Evolutionary conservation across 1,140 invertebrate species (phyloP).

Genomic region (Latrodectus geometricus): DNA sequence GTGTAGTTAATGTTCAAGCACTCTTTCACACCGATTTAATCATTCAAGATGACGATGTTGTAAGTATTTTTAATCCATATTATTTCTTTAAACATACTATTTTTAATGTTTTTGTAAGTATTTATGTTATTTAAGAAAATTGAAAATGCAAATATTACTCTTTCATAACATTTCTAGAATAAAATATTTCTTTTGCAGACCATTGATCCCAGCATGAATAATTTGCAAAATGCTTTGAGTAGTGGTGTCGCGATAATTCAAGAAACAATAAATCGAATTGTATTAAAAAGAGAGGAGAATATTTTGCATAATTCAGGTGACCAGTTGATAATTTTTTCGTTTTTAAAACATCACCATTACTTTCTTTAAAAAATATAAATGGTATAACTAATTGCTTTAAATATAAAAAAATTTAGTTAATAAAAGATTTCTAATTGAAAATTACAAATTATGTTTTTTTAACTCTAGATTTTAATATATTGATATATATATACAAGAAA

Average conservation of each 20-base stretch:
- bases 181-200: neutral
- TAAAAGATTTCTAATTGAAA: no score
- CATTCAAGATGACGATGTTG: slow-evolving; percentile 23
- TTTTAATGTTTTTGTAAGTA: neutral
- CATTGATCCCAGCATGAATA: slow-evolving; percentile 37
- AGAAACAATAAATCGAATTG: slow-evolving; percentile 14
- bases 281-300: slow-evolving; percentile 9
- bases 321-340: no score
- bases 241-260: slow-evolving; percentile 18
- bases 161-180: neutral
- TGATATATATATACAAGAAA: no score
- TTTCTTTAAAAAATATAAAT: no score
- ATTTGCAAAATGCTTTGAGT: slow-evolving; percentile 26
- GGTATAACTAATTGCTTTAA: no score
- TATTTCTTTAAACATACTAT: neutral
- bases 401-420: no score
- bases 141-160: no score
- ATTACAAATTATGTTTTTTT: no score
- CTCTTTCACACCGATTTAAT: slow-evolving; percentile 17
- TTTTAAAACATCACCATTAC: no score
- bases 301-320: neutral
- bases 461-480: no score
- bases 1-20: neutral
- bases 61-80: slow-evolving; percentile 1
- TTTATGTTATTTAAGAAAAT: no score